A percentile compares a stretch with the other conserved stretches of the same genome.
Evolutionary conservation across 2,797 vertebrate genomes (phyloP).

Genomic region (Xenentodon cancila): DNA sequence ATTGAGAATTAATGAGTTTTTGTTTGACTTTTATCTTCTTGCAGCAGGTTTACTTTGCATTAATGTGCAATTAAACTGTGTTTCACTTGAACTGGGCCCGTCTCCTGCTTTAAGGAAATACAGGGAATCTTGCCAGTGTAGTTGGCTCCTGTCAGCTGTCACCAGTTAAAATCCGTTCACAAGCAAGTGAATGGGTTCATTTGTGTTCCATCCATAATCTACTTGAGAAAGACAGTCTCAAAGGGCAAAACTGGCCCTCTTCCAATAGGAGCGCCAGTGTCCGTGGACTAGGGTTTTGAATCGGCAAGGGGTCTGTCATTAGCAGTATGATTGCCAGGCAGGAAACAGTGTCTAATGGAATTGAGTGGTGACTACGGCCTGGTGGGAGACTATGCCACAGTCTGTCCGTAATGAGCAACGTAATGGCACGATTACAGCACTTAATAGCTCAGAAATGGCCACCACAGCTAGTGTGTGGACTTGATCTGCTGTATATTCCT

Average conservation of each 20-base stretch:
- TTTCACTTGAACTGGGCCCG: constrained; percentile 37
- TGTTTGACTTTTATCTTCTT: constrained; percentile 34
- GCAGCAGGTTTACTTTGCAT: constrained; percentile 40
- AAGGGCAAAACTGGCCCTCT: constrained; percentile 52
- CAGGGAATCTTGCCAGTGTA: constrained; percentile 28
- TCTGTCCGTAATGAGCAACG: constrained; percentile 80
- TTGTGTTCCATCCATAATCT: constrained; percentile 62
- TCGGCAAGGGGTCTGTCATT: constrained; percentile 64
- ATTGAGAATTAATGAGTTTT: too few species aligned
- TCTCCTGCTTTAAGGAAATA: constrained; percentile 46
- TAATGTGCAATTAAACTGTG: constrained; percentile 17
- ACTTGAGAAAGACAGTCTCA: constrained; percentile 56
- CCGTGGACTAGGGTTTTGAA: constrained; percentile 59
- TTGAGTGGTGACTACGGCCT: constrained; percentile 72
- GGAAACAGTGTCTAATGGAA: constrained; percentile 75
- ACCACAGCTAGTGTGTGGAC: constrained; percentile 58
- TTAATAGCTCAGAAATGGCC: constrained; percentile 79
- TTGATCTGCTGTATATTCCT: constrained; percentile 42
- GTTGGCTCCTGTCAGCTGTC: constrained; percentile 40
- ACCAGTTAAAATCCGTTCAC: constrained; percentile 49
- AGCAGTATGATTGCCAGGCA: constrained; percentile 67
- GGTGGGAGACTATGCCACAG: constrained; percentile 78
- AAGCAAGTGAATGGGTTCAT: constrained; percentile 49
- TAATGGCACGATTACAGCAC: constrained; percentile 80
- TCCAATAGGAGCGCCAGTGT: constrained; percentile 56